A percentile compares a stretch with the other conserved stretches of the same genome.
phyloP scores from a whole-genome alignment of 2,888 invertebrate genomes.

The Ptychoptera albimana region DNA sequence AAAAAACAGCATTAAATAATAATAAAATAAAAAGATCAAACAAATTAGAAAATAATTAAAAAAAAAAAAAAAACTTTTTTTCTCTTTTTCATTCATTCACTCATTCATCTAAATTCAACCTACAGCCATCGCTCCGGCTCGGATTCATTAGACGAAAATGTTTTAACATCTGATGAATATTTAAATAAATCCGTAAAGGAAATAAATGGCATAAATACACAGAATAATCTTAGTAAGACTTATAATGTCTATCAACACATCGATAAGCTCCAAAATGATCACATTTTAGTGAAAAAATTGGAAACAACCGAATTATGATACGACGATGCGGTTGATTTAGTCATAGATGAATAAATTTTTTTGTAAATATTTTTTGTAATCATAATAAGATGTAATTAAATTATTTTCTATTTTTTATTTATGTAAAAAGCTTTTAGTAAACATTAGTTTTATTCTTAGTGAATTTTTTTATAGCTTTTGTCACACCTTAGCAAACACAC shows the following conservation, averaged over 20 bases:
- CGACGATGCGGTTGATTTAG: no score
- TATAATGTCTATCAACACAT: constrained; percentile 58
- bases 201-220: constrained; percentile 31
- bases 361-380: no score
- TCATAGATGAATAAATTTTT: no score
- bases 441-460: no score
- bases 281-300: constrained; percentile 49
- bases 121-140: constrained; percentile 30
- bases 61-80: neutral
- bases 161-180: constrained; percentile 38
- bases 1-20: constrained; percentile 2
- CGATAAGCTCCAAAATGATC: constrained; percentile 44
- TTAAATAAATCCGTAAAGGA: constrained; percentile 33
- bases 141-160: constrained; percentile 80
- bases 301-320: constrained; percentile 60
- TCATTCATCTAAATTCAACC: constrained; percentile 4
- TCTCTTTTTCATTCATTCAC: neutral
- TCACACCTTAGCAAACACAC: no score
- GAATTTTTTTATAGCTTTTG: no score
- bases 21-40: neutral
- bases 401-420: no score
- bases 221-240: constrained; percentile 36
- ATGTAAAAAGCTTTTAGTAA: no score
- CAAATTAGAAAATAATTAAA: neutral
- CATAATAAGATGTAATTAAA: no score